phyloP scores from a whole-genome alignment of 1,140 invertebrate genomes.

The Papilio helenus region DNA sequence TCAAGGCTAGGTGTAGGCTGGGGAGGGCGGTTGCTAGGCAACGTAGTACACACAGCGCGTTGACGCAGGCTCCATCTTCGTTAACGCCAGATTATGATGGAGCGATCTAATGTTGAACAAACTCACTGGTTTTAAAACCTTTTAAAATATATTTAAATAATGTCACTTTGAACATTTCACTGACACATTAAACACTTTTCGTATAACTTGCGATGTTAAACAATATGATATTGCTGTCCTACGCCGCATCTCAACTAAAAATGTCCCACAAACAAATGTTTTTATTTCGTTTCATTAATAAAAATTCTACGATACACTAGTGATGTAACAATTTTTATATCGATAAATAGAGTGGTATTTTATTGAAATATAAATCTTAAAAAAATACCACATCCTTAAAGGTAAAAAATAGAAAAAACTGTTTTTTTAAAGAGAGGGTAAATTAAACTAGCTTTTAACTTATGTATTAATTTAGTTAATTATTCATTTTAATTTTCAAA shows the following conservation, averaged over 20 bases:
- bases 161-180: not conserved
- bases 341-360: not conserved
- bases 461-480: too few relatives aligned
- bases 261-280: slow-evolving; percentile 24
- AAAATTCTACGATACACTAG: slow-evolving; percentile 32
- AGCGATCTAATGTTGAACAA: slow-evolving; percentile 5
- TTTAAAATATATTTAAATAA: not conserved
- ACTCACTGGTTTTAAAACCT: not conserved
- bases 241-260: slow-evolving; percentile 8
- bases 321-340: not conserved
- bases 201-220: not conserved
- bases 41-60: slow-evolving; percentile 14
- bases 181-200: not conserved
- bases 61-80: slow-evolving; percentile 13
- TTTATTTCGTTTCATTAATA: slow-evolving; percentile 20
- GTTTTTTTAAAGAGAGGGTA: too few relatives aligned
- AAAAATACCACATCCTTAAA: too few relatives aligned
- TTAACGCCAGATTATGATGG: slow-evolving; percentile 24
- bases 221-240: not conserved
- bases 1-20: not conserved
- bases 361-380: not conserved
- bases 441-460: too few relatives aligned
- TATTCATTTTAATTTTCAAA: too few relatives aligned
- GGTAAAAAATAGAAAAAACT: too few relatives aligned
- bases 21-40: slow-evolving; percentile 16